Evolutionary conservation across 2,888 invertebrate genomes (phyloP), one percentile per base, ranked within the genome.

Genomic region (Odontocolon sp.): DNA sequence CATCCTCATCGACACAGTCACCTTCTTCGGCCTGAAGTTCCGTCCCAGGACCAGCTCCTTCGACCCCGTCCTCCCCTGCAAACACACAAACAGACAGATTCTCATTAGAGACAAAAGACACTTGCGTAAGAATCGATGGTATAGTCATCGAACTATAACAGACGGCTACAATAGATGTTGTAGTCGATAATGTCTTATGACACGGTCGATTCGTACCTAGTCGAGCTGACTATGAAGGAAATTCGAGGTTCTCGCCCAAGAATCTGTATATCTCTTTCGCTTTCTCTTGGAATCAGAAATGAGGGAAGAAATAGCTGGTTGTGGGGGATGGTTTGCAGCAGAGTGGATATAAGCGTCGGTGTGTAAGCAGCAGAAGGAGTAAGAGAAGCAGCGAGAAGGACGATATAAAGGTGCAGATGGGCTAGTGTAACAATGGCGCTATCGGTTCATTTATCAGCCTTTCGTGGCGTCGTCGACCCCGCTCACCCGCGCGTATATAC

Each of bases 1-100:
- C 93, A 88, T 92, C 93, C 91, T 89, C 90, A 77, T 92, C 91
- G 77, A 92, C 93, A 83, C 93, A 92, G 83, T 92, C 93, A 78
- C 92, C 93, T 81, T 92, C 92, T 88, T 93, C 93, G 87, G 93
- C 93, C 83, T 89, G 91, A 85, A 89, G 86, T 77, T 90, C 90
- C 79, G 91, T 89, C 61, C 88, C 88, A 76, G 90, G 87, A 71
- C 88, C 89, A 77, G 89, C 80, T 72, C 89, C 87, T 85, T 89
- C 90, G 79, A 87, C 89, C 78, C 89, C 89, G 86, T 90, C 89
- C 87, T 93, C 93, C 93, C 93, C 93, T 93, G 90, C 0, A 92
- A 92, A 84, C 86, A 85, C 79, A 87, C 79, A 78, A 77, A 81
- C 11, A 11, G 42, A 68, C 36, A n/a, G 38, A 33, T 11, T 67